These are phyloP conservation scores for Protobothrops flavoviridis DNA, from an alignment of 2,113 vertebrate genomes.

Conservation along the genomic window DNA sequence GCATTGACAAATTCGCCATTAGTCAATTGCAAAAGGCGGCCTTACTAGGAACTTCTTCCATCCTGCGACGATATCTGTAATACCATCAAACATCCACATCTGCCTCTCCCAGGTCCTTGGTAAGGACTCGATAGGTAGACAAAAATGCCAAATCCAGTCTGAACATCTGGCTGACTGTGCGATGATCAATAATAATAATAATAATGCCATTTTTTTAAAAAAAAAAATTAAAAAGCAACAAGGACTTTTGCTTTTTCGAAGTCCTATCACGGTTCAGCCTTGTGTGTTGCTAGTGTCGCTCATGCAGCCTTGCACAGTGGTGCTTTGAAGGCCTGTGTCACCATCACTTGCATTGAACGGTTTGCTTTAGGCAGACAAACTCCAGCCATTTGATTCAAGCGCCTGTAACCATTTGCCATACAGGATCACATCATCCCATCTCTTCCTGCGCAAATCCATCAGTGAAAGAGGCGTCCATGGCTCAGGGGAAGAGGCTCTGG, in stretches of 20 bases:
- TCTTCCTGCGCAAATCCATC: not conserved
- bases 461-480: rapidly evolving
- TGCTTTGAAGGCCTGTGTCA: not conserved
- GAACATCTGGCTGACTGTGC: too few species aligned
- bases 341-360: not conserved
- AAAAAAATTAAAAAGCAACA: not conserved
- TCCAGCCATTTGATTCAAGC: not conserved
- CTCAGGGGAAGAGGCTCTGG: not conserved
- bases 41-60: too few species aligned
- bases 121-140: too few species aligned
- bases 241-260: not conserved
- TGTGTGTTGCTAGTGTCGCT: not conserved
- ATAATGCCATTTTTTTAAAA: not conserved
- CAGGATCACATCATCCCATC: not conserved
- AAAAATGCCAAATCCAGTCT: too few species aligned
- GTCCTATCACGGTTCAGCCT: not conserved
- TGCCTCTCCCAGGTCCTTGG: too few species aligned
- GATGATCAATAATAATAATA: too few species aligned
- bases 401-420: not conserved
- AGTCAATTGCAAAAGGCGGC: too few species aligned
- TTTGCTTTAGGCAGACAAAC: not conserved
- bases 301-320: not conserved
- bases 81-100: too few species aligned
- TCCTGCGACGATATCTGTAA: too few species aligned
- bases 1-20: too few species aligned